Evolutionary conservation across 2,797 vertebrate species (phyloP), one percentile per base, ranked within the genome.

Genomic region (Anas flavirostris): DNA sequence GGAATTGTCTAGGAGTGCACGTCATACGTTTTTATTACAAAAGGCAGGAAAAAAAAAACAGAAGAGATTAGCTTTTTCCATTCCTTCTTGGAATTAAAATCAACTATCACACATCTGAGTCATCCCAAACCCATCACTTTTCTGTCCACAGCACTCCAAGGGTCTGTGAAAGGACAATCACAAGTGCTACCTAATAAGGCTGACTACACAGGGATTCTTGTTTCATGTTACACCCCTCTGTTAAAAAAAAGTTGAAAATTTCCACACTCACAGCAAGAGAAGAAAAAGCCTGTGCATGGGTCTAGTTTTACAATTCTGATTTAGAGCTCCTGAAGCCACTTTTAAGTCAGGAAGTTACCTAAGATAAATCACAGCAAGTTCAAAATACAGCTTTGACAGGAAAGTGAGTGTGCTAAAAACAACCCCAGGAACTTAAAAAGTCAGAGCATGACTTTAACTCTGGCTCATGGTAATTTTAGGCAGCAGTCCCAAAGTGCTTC

Each of bases 1-100:
- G 92, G 85, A 88, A 93, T 88, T 82, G 85, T 79, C 85, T 82
- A 81, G 12, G 52, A 83, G 63, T 6, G 21, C 79, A 90, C 10
- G 33, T 81, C 92, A 79, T 62, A 86, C 2, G 0, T 67, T 69
- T 91, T 90, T 86, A 88, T 91, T 86, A 95, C 88, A 95, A 94
- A 91, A 77, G 80, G 91, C 41, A 90, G 59, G 62, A 50, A 90
- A 91, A 69, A 69, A 0, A 48, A 25, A 21, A 22, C 58, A 88
- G 59, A 78, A 88, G 25, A 88, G 46, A 79, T 13, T 55, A 86
- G 50, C 11, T 91, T 92, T 95, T 95, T 95, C 93, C 92, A 91
- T 91, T 94, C 86, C 59, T n/a, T 81, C 86, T 85, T 85, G 12
- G 87, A 94, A 89, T 91, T 86, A 88, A 82, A 82, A 88, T 83